Conservation (phyloP, 1,140 invertebrate genomes). For the Bombus soroeensis region DNA sequence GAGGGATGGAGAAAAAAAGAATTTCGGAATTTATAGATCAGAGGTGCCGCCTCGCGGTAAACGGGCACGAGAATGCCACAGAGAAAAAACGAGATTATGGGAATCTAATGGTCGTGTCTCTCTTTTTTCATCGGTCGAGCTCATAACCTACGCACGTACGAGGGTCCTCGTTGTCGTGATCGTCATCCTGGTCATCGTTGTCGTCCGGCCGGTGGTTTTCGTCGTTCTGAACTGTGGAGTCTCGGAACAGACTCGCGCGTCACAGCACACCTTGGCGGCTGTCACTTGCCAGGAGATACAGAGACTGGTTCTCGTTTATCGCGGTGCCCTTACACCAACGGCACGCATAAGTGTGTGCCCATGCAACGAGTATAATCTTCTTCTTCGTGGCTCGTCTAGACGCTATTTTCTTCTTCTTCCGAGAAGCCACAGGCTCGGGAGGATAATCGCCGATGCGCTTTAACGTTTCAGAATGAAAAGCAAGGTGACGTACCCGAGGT, state of each 20-base stretch:
- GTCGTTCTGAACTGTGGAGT: conserved; percentile 8
- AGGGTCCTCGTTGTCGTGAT: background rate
- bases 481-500: conserved; percentile 35
- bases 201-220: background rate
- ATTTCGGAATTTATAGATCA: conserved; percentile 75
- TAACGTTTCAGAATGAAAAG: conserved; percentile 44
- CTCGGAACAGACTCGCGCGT: background rate
- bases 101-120: conserved; percentile 58
- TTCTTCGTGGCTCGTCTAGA: conserved; percentile 5
- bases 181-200: background rate
- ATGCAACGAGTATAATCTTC: conserved; percentile 23
- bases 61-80: conserved; percentile 51
- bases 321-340: conserved; percentile 10
- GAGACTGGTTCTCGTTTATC: conserved; percentile 62
- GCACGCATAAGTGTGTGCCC: background rate
- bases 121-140: conserved; percentile 5
- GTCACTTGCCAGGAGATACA: conserved; percentile 54
- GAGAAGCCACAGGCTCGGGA: conserved; percentile 15
- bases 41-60: conserved; percentile 69
- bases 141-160: background rate
- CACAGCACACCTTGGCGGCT: conserved; percentile 23
- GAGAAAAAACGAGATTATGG: conserved; percentile 68
- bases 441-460: conserved; percentile 40
- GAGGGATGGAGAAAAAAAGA: conserved; percentile 18
- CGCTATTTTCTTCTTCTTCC: conserved; percentile 46